Conservation (phyloP, 2,113 vertebrate species). For the Melanostigma gelatinosum region DNA sequence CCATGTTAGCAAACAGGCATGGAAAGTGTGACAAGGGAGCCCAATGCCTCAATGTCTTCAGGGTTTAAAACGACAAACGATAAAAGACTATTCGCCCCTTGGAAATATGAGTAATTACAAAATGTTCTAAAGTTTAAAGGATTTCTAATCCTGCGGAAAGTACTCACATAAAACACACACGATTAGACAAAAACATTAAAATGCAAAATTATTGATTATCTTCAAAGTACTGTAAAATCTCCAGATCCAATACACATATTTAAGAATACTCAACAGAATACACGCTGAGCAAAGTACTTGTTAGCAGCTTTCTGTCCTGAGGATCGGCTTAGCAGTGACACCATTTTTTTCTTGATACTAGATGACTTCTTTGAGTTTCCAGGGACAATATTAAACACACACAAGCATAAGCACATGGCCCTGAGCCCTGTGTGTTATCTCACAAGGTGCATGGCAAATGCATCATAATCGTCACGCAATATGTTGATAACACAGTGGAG, state of each 20-base stretch:
- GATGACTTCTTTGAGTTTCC: conserved; percentile 16
- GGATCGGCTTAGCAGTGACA: conserved; percentile 41
- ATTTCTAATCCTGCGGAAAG: not conserved
- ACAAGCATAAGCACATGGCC: not conserved
- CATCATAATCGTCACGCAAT: conserved; percentile 2
- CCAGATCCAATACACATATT: conserved; percentile 35
- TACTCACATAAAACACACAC: conserved; percentile 1
- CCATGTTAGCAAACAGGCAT: not conserved
- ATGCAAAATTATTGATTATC: conserved; percentile 35
- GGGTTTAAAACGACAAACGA: conserved; percentile 13
- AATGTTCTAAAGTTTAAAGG: not conserved
- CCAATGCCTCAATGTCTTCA: conserved; percentile 2
- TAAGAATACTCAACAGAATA: conserved; percentile 29
- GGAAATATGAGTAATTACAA: not conserved
- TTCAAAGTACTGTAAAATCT: conserved; percentile 40
- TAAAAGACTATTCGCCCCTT: not conserved
- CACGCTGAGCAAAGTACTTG: conserved; percentile 20
- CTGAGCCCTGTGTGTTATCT: not conserved
- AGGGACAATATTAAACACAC: conserved; percentile 18
- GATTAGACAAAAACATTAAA: conserved; percentile 3
- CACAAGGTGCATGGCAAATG: conserved; percentile 11
- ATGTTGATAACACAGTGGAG: not conserved
- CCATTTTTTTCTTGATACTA: conserved; percentile 18
- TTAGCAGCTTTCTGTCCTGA: conserved; percentile 31
- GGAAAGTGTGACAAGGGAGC: not conserved